These are phyloP conservation scores for Hydrophis major DNA, from an alignment of 2,797 vertebrate genomes.

Conservation along the genomic window DNA sequence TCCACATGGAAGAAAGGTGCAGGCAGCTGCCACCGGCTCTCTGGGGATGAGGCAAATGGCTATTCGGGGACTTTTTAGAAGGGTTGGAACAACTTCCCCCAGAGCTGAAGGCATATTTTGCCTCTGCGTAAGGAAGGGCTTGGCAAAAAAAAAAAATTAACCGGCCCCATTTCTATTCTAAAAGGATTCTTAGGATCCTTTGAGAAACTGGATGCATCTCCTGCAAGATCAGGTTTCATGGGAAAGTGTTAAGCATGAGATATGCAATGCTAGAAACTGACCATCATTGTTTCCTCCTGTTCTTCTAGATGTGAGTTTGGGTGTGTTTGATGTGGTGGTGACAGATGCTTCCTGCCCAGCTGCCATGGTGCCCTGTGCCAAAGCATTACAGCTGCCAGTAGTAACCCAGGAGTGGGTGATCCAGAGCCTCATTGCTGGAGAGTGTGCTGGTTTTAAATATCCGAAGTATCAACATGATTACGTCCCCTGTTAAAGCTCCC, in stretches of 20 bases:
- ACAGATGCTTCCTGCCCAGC: slow-evolving; percentile 82
- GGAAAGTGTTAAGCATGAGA: neutral
- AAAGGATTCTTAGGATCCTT: neutral
- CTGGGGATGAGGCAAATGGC: no score
- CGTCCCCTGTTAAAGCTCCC: slow-evolving; percentile 67
- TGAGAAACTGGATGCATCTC: neutral
- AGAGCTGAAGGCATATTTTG: neutral
- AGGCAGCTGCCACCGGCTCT: no score
- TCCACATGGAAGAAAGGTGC: slow-evolving; percentile 81
- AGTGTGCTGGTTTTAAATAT: slow-evolving; percentile 81
- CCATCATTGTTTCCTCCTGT: slow-evolving; percentile 18
- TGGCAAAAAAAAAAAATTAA: neutral
- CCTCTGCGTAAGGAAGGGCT: neutral
- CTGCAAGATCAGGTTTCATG: neutral
- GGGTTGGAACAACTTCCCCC: neutral
- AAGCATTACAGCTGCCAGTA: slow-evolving; percentile 80
- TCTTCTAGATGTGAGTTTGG: slow-evolving; percentile 80
- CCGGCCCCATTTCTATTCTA: neutral
- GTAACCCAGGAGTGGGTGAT: slow-evolving; percentile 95
- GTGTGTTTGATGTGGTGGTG: slow-evolving; percentile 87
- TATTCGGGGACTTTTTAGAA: neutral
- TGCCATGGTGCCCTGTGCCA: slow-evolving; percentile 78
- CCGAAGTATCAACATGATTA: slow-evolving; percentile 83
- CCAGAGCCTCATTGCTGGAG: slow-evolving; percentile 89
- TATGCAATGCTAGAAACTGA: neutral